phyloP scores from a whole-genome alignment of 1,140 invertebrate genomes.

The Drosophila tani region DNA sequence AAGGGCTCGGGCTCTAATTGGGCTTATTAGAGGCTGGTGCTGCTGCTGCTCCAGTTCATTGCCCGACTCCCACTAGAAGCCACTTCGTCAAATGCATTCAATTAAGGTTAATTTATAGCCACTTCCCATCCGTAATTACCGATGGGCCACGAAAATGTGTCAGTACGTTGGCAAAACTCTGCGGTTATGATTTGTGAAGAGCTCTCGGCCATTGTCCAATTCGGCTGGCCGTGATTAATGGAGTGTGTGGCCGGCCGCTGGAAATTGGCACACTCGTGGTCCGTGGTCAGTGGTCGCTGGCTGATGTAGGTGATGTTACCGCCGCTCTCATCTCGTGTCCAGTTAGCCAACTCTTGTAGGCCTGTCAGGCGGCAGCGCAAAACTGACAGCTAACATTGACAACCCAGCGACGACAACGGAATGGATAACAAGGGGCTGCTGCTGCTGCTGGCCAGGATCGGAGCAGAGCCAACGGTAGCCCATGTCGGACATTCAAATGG shows the following conservation, averaged over 20 bases:
- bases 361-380: slow-evolving; percentile 74
- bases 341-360: slow-evolving; percentile 73
- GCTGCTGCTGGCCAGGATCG: slow-evolving; percentile 32
- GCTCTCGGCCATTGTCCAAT: slow-evolving; percentile 59
- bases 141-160: slow-evolving; percentile 52
- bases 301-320: slow-evolving; percentile 55
- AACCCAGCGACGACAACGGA: slow-evolving; percentile 52
- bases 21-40: slow-evolving; percentile 36
- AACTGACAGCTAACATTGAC: slow-evolving; percentile 81
- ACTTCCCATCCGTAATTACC: slow-evolving; percentile 75
- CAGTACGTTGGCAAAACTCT: slow-evolving; percentile 63
- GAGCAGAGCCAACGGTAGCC: slow-evolving; percentile 61
- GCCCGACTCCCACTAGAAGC: slow-evolving; percentile 66
- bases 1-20: slow-evolving; percentile 33
- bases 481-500: slow-evolving; percentile 77
- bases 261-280: slow-evolving; percentile 64
- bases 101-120: slow-evolving; percentile 81
- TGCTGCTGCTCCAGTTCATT: slow-evolving; percentile 58
- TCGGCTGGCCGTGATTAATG: slow-evolving; percentile 69
- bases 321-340: slow-evolving; percentile 67
- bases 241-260: slow-evolving; percentile 43
- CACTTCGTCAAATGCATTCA: slow-evolving; percentile 75
- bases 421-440: slow-evolving; percentile 42
- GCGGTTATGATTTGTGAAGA: slow-evolving; percentile 77
- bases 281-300: slow-evolving; percentile 9